Evolutionary conservation across 2,113 vertebrate genomes (phyloP).

Genomic region (Percopsis transmontana): DNA sequence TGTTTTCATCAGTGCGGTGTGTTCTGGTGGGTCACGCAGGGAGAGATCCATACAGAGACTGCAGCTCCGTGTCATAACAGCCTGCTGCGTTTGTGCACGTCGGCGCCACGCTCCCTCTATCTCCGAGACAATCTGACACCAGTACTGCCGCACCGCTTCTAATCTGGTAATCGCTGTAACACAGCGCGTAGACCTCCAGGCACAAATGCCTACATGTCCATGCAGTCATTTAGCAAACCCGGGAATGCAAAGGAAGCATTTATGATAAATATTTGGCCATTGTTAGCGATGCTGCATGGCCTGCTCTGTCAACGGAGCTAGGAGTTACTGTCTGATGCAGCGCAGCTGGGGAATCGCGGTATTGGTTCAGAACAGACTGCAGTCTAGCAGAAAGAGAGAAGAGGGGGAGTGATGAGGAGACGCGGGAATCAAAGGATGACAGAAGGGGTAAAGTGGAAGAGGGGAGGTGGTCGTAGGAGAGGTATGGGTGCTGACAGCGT

Average conservation of each 20-base stretch:
- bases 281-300: conserved; percentile 4
- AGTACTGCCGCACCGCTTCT: conserved; percentile 32
- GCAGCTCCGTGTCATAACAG: conserved; percentile 60
- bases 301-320: conserved; percentile 14
- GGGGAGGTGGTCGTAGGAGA: conserved; percentile 13
- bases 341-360: conserved; percentile 36
- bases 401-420: conserved; percentile 29
- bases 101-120: conserved; percentile 59
- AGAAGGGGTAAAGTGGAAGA: conserved; percentile 26
- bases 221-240: not conserved
- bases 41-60: conserved; percentile 23
- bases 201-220: not conserved
- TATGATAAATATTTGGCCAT: conserved; percentile 30
- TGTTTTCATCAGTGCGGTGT: not conserved
- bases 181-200: conserved; percentile 2
- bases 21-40: conserved; percentile 20
- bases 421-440: conserved; percentile 21
- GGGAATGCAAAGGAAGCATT: conserved; percentile 2
- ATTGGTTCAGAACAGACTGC: conserved; percentile 40
- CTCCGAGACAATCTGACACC: conserved; percentile 56
- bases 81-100: conserved; percentile 47
- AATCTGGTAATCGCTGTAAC: conserved; percentile 47
- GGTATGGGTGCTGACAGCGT: conserved; percentile 43
- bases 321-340: conserved; percentile 44
- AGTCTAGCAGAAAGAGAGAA: not conserved